Evolutionary conservation across 2,888 invertebrate species (phyloP), one percentile per base, ranked within the genome.

Genomic region (Protodeltote pygarga): DNA sequence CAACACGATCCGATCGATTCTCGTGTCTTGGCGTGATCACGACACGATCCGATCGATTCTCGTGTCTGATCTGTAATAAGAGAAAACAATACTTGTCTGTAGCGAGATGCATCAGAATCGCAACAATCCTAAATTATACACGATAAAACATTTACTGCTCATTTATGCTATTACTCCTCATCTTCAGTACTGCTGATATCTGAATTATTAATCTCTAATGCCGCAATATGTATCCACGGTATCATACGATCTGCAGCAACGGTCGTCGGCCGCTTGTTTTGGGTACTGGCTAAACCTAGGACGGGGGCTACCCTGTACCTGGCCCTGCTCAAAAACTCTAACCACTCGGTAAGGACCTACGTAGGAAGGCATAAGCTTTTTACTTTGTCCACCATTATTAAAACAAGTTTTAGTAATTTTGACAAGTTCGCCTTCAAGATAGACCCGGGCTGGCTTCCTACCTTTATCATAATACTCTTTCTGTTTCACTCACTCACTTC

Each of bases 341-440:
- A 15, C 9, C 1, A 66, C 50, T 8, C 41, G 19, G 29, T 42
- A 66, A 0, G 66, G 63, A 1, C 61, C 62, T 24, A 25, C 28
- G 23, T 47, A 64, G 2, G 41, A 9, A 0, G 63, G 57, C 13
- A 61, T 9, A 2, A 65, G 37, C 8, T 67, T 64, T 2, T 32
- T 64, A 24, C 64, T 68, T 14, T 65, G 40, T 0, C 65, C 68
- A 2, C 65, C 45, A 33, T 68, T 68, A 5, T 33, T 16, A 23
- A 58, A 62, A 11, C 10, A 8, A 1, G 21, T 29, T 31, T 49
- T 51, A 1, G 53, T 51, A 2, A 65, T 50, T 53, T 61, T 64
- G 0, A 69, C 59, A 1, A 65, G 27, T 0, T 69, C 64, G 2
- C 58, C 62, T 5, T 40, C 23, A 3, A 17, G 16, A 25, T 65